Evolutionary conservation across 2,113 vertebrate species (phyloP).

Genomic region (Indicator maculatus): DNA sequence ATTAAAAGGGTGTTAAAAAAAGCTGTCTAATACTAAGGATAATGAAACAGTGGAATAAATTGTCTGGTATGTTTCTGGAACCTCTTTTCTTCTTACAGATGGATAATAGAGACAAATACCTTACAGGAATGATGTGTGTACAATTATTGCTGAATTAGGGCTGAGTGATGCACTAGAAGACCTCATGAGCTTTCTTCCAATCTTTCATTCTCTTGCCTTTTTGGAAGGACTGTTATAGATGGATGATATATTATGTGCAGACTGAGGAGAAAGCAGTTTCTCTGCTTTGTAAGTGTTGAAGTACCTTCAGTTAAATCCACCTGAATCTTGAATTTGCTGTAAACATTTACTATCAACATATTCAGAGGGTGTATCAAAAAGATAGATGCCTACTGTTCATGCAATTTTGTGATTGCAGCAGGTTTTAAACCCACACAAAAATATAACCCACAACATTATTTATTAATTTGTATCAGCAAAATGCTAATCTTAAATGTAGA

Average conservation of each 20-base stretch:
- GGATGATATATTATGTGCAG: neutral
- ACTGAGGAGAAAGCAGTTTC: neutral
- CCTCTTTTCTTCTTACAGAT: neutral
- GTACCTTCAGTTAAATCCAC: neutral
- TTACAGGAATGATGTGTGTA: neutral
- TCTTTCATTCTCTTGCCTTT: neutral
- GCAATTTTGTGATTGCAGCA: neutral
- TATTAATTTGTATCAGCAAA: neutral
- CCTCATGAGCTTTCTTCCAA: neutral
- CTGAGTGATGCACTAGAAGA: neutral
- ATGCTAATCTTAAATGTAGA: neutral
- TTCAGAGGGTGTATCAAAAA: neutral
- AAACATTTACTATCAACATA: neutral
- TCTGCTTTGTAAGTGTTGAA: neutral
- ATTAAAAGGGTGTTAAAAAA: neutral
- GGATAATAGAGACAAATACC: neutral
- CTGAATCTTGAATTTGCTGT: neutral
- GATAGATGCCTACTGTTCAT: neutral
- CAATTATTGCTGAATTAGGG: neutral
- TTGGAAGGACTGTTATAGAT: neutral
- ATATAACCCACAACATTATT: neutral
- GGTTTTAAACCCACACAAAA: neutral
- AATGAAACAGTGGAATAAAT: neutral
- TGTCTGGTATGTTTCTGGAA: neutral
- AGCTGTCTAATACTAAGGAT: neutral